A percentile compares a stretch with the other conserved stretches of the same genome.
phyloP scores from a whole-genome alignment of 30 jellyfish, hydroid and myxozoan species.

The Haliclystus octoradiatus region DNA sequence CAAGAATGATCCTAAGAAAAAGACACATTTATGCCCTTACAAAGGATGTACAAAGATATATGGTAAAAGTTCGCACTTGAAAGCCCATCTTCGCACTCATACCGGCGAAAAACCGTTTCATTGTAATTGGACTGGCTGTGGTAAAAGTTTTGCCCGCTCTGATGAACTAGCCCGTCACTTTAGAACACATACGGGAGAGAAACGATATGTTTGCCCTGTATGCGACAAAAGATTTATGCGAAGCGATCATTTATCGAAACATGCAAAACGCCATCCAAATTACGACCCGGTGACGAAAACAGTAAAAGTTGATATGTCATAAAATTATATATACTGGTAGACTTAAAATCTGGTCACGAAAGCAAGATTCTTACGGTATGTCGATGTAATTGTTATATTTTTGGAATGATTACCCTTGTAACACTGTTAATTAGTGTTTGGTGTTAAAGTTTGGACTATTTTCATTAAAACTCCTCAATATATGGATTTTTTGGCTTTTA shows the following conservation, averaged over 20 bases:
- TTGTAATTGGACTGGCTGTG: constrained; percentile 87
- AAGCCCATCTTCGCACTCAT: constrained; percentile 95
- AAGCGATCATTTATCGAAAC: constrained; percentile 94
- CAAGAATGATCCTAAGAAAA: constrained; percentile 24
- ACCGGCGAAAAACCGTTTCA: constrained; percentile 98
- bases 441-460: too few species aligned
- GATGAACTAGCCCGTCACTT: constrained; percentile 98
- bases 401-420: too few species aligned
- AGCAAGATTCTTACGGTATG: too few species aligned
- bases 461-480: too few species aligned
- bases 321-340: too few species aligned
- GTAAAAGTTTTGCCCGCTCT: constrained; percentile 96
- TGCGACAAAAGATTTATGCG: constrained; percentile 96
- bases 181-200: constrained; percentile 98
- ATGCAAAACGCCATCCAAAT: constrained; percentile 90
- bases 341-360: too few species aligned
- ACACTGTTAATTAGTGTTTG: too few species aligned
- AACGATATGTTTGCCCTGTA: constrained; percentile 90
- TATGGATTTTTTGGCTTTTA: too few species aligned
- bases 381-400: too few species aligned
- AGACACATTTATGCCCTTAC: constrained; percentile 73
- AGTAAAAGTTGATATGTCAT: constrained; percentile 30
- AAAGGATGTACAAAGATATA: constrained; percentile 77
- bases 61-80: constrained; percentile 95
- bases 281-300: constrained; percentile 93